Conservation (phyloP, 2,113 vertebrate species). For the Oxygymnocypris stewartii region DNA sequence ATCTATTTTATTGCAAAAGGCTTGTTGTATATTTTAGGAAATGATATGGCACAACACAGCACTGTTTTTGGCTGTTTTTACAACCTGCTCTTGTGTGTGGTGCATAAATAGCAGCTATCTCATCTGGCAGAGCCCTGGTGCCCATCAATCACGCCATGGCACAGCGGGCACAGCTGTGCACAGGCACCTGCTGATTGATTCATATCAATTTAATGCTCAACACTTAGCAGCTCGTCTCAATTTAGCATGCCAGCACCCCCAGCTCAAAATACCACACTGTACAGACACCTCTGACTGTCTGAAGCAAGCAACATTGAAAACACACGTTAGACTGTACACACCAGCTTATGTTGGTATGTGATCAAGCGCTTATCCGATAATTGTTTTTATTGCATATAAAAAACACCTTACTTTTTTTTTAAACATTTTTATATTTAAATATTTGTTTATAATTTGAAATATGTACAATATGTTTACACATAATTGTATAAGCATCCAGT, state of each 20-base stretch:
- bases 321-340: neutral
- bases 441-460: no score
- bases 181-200: conserved; percentile 72
- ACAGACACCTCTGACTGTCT: conserved; percentile 19
- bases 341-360: neutral
- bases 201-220: conserved; percentile 70
- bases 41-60: conserved; percentile 36
- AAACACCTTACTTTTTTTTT: no score
- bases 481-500: neutral
- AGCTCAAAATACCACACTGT: conserved; percentile 43
- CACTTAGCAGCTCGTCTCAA: conserved; percentile 73
- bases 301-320: neutral
- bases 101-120: conserved; percentile 56
- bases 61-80: conserved; percentile 13
- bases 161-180: conserved; percentile 69
- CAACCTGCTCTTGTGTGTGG: conserved; percentile 20
- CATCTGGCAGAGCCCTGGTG: conserved; percentile 58
- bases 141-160: conserved; percentile 71
- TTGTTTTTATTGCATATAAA: neutral
- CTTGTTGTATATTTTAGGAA: conserved; percentile 54
- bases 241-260: conserved; percentile 57
- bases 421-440: no score
- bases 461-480: neutral
- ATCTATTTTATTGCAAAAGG: conserved; percentile 50
- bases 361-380: neutral